phyloP scores from a whole-genome alignment of 2,888 invertebrate species.

The Pomacea canaliculata region DNA sequence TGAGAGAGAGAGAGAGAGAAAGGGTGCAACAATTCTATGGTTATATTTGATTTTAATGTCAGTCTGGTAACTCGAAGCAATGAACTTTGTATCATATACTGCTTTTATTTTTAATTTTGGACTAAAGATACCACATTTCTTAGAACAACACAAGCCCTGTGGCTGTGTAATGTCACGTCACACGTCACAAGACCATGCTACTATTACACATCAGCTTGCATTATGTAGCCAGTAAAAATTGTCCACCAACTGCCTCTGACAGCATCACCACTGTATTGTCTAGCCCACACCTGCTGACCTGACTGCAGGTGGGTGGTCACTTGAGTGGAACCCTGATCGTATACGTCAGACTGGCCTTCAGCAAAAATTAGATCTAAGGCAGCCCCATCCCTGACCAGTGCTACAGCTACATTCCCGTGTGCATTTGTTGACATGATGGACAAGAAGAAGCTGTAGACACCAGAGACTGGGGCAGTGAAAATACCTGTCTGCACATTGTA shows the following conservation, averaged over 20 bases:
- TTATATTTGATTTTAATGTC: too few relatives aligned
- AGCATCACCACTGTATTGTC: background rate
- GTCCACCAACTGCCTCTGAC: background rate
- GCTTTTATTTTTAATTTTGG: too few relatives aligned
- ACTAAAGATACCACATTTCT: too few relatives aligned
- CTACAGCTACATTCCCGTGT: background rate
- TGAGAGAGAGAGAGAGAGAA: too few relatives aligned
- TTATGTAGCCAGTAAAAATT: background rate
- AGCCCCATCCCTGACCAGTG: background rate
- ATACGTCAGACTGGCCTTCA: background rate
- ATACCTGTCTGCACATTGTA: constrained; percentile 15
- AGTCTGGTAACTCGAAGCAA: too few relatives aligned
- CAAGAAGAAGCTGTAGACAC: constrained; percentile 7
- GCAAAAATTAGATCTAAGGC: background rate
- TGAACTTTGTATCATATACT: too few relatives aligned
- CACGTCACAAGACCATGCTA: background rate
- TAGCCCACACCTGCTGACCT: constrained; percentile 7
- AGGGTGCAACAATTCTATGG: too few relatives aligned
- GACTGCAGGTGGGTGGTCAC: background rate
- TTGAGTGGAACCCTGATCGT: background rate
- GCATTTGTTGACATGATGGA: background rate
- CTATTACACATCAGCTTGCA: background rate
- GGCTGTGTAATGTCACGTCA: too few relatives aligned
- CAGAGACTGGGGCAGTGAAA: constrained; percentile 5
- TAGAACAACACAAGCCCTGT: too few relatives aligned